Conservation (phyloP, 2,797 vertebrate species). For the Aphelocoma californica region DNA sequence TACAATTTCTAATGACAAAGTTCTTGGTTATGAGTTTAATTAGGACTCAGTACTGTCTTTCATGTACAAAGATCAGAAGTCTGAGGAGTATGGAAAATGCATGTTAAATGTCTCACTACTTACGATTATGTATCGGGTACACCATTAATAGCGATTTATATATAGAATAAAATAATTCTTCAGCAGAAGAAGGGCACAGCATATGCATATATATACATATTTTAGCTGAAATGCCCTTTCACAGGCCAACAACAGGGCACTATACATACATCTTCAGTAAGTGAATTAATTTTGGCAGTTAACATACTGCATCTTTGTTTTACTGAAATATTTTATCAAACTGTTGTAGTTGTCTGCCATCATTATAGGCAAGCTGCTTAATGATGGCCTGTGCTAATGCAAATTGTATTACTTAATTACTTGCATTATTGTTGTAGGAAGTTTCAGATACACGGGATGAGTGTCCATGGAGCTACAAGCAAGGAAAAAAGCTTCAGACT, state of each 20-base stretch:
- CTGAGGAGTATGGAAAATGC: background rate
- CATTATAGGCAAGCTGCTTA: background rate
- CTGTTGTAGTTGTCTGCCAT: background rate
- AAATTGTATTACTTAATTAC: conserved; percentile 1
- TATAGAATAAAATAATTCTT: background rate
- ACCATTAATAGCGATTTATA: background rate
- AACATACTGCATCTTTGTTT: background rate
- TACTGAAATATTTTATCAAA: background rate
- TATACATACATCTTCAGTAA: background rate
- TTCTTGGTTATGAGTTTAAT: background rate
- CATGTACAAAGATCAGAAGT: background rate
- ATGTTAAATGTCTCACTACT: background rate
- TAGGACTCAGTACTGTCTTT: background rate
- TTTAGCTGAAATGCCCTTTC: background rate
- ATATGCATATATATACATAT: background rate
- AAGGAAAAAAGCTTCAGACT: background rate
- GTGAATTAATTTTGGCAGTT: background rate
- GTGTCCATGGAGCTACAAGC: background rate
- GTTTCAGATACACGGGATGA: background rate
- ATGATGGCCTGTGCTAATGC: background rate
- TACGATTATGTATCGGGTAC: background rate
- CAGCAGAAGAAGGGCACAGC: background rate
- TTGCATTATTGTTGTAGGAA: background rate
- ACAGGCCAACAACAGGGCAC: background rate
- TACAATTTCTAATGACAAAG: background rate